A percentile compares a stretch with the other conserved stretches of the same genome.
These are phyloP conservation scores for Acanthaster planci DNA, from an alignment of 35 echinoderm and acorn worm species.

Conservation along the genomic window DNA sequence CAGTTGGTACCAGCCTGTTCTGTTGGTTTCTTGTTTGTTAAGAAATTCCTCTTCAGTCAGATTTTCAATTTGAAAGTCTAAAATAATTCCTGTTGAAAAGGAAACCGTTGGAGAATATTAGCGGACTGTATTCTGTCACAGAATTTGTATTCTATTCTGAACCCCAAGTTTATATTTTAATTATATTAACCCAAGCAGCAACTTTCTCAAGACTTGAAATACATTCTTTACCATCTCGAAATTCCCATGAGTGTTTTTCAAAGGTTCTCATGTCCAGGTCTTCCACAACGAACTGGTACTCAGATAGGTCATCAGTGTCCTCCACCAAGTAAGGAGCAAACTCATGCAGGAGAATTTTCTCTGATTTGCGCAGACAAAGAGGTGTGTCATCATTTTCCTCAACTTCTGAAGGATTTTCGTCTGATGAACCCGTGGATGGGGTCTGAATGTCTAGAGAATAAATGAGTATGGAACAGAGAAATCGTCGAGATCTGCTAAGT, in stretches of 20 bases:
- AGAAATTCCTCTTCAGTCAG: slow-evolving; percentile 40
- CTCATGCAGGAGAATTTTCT: slow-evolving; percentile 6
- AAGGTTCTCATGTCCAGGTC: not conserved
- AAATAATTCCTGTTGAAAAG: slow-evolving; percentile 41
- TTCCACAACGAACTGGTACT: not conserved
- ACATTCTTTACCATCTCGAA: not conserved
- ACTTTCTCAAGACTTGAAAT: not conserved
- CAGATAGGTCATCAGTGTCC: not conserved
- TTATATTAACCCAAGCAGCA: too few relatives aligned
- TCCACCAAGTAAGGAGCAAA: slow-evolving; percentile 14
- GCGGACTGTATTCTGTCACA: not conserved
- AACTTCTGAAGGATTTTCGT: not conserved
- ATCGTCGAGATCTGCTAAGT: too few relatives aligned
- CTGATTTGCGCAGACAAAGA: not conserved
- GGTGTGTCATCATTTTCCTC: not conserved
- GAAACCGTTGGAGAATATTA: not conserved
- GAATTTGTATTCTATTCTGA: too few relatives aligned
- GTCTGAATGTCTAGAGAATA: not conserved
- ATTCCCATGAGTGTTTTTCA: not conserved
- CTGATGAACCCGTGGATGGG: not conserved
- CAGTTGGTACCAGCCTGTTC: slow-evolving; percentile 55
- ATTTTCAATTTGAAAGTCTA: slow-evolving; percentile 50
- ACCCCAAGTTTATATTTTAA: too few relatives aligned
- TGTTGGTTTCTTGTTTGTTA: slow-evolving; percentile 31
- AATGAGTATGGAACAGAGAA: too few relatives aligned